Evolutionary conservation across 2,797 vertebrate genomes (phyloP), one percentile per base, ranked within the genome.

Genomic region (Decapterus maruadsi): DNA sequence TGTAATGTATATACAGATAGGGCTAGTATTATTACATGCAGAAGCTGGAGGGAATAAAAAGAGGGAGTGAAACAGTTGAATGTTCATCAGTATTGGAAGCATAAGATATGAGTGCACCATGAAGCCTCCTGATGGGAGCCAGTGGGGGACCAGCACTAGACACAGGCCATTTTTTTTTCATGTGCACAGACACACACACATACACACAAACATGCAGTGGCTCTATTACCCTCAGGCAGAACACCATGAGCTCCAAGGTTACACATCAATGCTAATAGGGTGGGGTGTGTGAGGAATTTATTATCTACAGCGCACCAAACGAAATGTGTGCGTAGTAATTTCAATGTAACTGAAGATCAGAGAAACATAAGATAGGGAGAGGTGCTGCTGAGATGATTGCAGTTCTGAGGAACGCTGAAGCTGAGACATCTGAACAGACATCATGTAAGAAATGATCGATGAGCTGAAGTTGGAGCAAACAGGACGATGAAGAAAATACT

Each of bases 251-350:
- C 92, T 90, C 88, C 93, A 95, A 95, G 94, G 94, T 95, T 94
- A 94, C 90, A 94, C 90, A 92, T 95, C 91, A 92, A 89, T 93
- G 93, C 90, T 94, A 93, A 93, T 90, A 93, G 86, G 90, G 74
- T 26, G 26, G 69, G 80, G 80, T 89, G 86, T 89, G 82, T 88
- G 73, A 85, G 74, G 89, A 93, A 92, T 93, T 85, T 86, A 91
- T 90, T 87, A 91, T 3, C 86, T 69, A 76, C 81, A 71, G 77
- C 76, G 63, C 77, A 86, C 75, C 9, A 61, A 61, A 68, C 63
- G 19, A 69, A 69, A 26, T 59, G 62, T 73, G 62, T 76, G 83
- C 73, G 76, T 1, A 36, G 55, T 62, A 72, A 67, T 89, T 87
- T 82, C 70, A 81, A 87, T 81, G 73, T 82, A 82, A 78, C 61